Percentiles rank a stretch among this genome's conserved stretches.
These are phyloP conservation scores for Hypomecis atomaria DNA, from an alignment of 2,888 invertebrate species.

Conservation along the genomic window DNA sequence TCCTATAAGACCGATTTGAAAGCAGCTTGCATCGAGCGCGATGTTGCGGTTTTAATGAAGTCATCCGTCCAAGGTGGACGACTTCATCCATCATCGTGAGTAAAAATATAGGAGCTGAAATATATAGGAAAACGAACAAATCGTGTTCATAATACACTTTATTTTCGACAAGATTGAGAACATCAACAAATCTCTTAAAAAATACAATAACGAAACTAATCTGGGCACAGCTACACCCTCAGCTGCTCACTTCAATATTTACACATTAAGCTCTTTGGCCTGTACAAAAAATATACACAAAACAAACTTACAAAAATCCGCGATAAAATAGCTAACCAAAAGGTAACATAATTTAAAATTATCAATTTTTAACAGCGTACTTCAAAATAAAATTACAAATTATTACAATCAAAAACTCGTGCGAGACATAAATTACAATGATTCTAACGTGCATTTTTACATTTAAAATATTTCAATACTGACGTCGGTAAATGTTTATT, in stretches of 20 bases:
- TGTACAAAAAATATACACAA: conserved; percentile 76
- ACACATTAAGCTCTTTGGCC: conserved; percentile 83
- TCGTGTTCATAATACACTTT: conserved; percentile 70
- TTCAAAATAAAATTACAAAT: conserved; percentile 62
- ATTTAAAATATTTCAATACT: conserved; percentile 59
- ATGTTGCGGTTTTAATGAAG: too few species aligned
- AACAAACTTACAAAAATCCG: conserved; percentile 50
- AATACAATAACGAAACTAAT: conserved; percentile 81
- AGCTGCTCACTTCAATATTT: conserved; percentile 72
- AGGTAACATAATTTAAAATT: conserved; percentile 81
- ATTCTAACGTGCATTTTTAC: conserved; percentile 39
- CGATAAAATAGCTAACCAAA: conserved; percentile 73
- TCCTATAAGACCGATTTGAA: too few species aligned
- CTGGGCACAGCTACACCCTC: conserved; percentile 60
- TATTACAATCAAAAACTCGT: conserved; percentile 44
- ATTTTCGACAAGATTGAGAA: conserved; percentile 83
- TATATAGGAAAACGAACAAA: conserved; percentile 43
- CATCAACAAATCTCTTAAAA: conserved; percentile 84
- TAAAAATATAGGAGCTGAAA: not conserved
- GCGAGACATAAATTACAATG: conserved; percentile 37
- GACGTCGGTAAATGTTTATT: conserved; percentile 60
- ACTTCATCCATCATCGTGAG: too few species aligned
- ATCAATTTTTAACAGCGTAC: conserved; percentile 72
- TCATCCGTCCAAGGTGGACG: too few species aligned
- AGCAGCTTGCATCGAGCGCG: too few species aligned